Conservation (phyloP, 2,113 vertebrate species). For the Struthio camelus region DNA sequence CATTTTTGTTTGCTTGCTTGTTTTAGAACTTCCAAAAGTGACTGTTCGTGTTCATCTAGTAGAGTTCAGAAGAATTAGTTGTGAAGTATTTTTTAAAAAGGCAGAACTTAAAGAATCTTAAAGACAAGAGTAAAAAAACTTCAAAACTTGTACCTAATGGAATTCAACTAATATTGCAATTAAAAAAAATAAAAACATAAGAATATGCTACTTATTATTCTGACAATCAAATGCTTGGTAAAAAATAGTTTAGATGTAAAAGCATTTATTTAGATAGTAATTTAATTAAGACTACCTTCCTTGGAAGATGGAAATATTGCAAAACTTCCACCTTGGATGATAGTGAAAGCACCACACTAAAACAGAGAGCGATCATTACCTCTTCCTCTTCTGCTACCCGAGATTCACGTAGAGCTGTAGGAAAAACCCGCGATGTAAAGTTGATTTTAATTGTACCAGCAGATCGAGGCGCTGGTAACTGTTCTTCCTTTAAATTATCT, state of each 20-base stretch:
- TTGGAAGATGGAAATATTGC: background rate
- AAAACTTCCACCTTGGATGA: background rate
- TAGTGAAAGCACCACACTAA: background rate
- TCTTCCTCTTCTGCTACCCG: constrained; percentile 87
- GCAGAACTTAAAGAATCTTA: background rate
- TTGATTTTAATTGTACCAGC: constrained; percentile 81
- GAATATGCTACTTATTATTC: background rate
- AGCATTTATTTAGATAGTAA: background rate
- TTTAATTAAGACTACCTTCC: background rate
- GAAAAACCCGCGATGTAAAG: constrained; percentile 91
- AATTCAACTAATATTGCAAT: background rate
- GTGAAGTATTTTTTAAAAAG: background rate
- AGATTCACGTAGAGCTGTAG: constrained; percentile 91
- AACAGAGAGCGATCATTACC: constrained; percentile 68
- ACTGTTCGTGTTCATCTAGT: background rate
- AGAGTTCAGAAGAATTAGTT: background rate
- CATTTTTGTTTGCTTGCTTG: background rate
- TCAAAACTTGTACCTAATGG: background rate
- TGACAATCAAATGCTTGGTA: background rate
- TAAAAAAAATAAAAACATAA: background rate
- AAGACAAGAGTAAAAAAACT: background rate
- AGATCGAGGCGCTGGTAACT: constrained; percentile 80
- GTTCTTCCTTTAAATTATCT: constrained; percentile 62
- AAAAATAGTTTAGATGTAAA: background rate
- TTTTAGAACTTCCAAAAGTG: background rate